Percentiles rank a stretch among this genome's conserved stretches.
These are phyloP conservation scores for Nephrocerus scutellatus DNA, from an alignment of 2,888 invertebrate species.

Conservation along the genomic window DNA sequence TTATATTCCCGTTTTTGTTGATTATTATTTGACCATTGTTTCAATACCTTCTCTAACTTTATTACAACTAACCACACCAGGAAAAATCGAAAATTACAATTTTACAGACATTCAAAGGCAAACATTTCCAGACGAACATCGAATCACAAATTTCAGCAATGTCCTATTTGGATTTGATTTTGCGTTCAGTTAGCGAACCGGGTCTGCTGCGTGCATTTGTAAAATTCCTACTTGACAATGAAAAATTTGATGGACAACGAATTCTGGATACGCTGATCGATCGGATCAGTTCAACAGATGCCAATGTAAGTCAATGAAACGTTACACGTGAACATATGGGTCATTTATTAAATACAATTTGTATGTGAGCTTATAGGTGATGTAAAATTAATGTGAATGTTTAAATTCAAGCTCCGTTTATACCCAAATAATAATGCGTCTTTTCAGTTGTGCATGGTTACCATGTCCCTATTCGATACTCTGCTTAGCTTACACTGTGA, in stretches of 20 bases:
- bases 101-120: constrained; percentile 49
- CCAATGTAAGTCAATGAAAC: constrained; percentile 65
- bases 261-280: constrained; percentile 76
- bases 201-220: constrained; percentile 76
- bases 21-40: constrained; percentile 2
- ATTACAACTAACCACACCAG: constrained; percentile 41
- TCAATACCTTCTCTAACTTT: constrained; percentile 8
- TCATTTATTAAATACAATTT: too few relatives aligned
- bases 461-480: constrained; percentile 84
- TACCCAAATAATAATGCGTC: too few relatives aligned
- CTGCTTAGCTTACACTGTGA: constrained; percentile 89
- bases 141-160: constrained; percentile 88
- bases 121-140: constrained; percentile 69
- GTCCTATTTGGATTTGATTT: constrained; percentile 84
- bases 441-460: constrained; percentile 71
- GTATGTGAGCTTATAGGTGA: too few relatives aligned
- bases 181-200: constrained; percentile 79
- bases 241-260: constrained; percentile 76
- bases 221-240: constrained; percentile 72
- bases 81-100: constrained; percentile 43
- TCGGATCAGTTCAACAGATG: constrained; percentile 64
- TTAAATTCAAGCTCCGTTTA: too few relatives aligned
- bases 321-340: too few relatives aligned
- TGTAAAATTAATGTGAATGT: too few relatives aligned
- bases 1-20: constrained; percentile 4